Conservation (phyloP, 2,797 vertebrate genomes). For the Acipenser oxyrinchus region DNA sequence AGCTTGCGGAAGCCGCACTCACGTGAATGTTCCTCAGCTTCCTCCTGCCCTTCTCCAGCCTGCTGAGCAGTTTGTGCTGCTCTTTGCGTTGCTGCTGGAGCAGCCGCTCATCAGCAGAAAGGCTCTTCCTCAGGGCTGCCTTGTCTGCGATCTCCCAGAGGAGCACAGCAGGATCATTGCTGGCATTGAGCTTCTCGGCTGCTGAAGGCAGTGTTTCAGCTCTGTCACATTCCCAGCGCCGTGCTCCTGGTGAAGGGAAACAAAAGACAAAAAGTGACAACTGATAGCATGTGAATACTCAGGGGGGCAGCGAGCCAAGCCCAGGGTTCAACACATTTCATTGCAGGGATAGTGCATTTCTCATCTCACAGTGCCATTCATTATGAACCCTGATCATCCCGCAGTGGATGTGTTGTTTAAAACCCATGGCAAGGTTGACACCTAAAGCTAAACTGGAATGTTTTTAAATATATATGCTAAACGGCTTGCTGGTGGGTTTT, state of each 20-base stretch:
- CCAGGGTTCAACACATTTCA: slow-evolving; percentile 19
- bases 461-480: too few relatives aligned
- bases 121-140: slow-evolving; percentile 58
- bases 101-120: slow-evolving; percentile 57
- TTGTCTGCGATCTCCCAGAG: slow-evolving; percentile 46
- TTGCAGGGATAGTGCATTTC: slow-evolving; percentile 40
- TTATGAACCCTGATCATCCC: too few relatives aligned
- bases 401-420: too few relatives aligned
- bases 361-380: slow-evolving; percentile 33
- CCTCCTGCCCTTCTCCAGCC: slow-evolving; percentile 52
- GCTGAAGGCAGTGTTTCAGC: slow-evolving; percentile 44
- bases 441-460: slow-evolving; percentile 1
- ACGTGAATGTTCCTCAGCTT: slow-evolving; percentile 61
- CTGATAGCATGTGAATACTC: slow-evolving; percentile 51
- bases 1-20: slow-evolving; percentile 43
- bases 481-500: too few relatives aligned
- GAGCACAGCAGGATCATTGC: slow-evolving; percentile 33
- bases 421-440: background rate
- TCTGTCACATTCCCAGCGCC: slow-evolving; percentile 65
- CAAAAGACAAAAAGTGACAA: slow-evolving; percentile 61
- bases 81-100: slow-evolving; percentile 53
- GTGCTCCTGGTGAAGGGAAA: slow-evolving; percentile 69
- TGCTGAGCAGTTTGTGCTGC: slow-evolving; percentile 48
- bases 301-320: slow-evolving; percentile 44
- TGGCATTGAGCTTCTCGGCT: slow-evolving; percentile 35